Conservation (phyloP, 2,888 invertebrate genomes). For the Pecten maximus region DNA sequence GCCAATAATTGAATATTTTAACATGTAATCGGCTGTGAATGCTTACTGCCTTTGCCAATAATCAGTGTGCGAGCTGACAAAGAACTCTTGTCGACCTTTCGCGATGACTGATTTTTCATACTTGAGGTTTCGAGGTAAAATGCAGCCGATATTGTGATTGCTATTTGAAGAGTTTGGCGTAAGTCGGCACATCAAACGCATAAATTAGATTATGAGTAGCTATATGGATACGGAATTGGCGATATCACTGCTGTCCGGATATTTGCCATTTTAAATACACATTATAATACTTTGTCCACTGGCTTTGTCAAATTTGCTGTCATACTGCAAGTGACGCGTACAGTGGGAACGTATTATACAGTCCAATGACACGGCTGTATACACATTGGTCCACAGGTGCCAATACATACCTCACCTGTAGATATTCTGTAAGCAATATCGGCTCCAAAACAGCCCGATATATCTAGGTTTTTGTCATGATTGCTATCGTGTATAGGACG, state of each 20-base stretch:
- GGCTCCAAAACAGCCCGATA: neutral
- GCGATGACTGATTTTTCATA: neutral
- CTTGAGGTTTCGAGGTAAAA: neutral
- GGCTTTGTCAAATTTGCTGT: neutral
- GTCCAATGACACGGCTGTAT: neutral
- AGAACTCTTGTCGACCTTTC: neutral
- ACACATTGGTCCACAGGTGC: neutral
- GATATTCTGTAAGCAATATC: neutral
- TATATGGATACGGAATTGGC: neutral
- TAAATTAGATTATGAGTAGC: neutral
- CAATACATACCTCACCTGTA: neutral
- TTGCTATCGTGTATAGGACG: too few relatives aligned
- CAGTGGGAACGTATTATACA: neutral
- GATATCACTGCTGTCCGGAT: neutral
- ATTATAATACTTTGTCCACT: neutral
- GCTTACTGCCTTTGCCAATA: conserved; percentile 7
- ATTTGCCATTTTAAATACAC: neutral
- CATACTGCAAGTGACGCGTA: neutral
- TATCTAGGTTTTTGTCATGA: too few relatives aligned
- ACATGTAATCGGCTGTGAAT: neutral
- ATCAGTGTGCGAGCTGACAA: neutral
- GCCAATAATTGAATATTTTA: neutral
- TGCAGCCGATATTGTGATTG: neutral
- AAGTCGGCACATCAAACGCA: neutral
- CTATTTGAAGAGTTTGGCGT: neutral